These are phyloP conservation scores for Ypsolopha scabrella DNA, from an alignment of 2,888 invertebrate genomes.

Conservation along the genomic window DNA sequence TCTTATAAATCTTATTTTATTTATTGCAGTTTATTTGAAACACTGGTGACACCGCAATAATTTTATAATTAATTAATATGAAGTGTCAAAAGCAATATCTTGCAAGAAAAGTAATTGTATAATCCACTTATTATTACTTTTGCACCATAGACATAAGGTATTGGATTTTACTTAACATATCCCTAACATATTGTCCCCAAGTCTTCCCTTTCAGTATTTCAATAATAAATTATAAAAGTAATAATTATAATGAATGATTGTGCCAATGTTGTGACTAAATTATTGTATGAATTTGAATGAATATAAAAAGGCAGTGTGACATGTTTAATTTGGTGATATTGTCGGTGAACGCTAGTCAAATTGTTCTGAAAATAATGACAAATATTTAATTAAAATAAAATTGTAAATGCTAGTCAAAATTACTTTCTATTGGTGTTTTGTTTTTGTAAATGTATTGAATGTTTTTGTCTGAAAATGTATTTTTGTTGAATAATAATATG, in stretches of 20 bases:
- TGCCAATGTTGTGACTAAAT: constrained; percentile 60
- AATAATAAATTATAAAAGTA: constrained; percentile 28
- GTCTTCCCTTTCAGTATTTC: constrained; percentile 66
- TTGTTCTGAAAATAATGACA: constrained; percentile 42
- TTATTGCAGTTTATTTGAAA: neutral
- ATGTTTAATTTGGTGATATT: constrained; percentile 27
- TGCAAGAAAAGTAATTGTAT: constrained; percentile 24
- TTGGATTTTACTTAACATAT: constrained; percentile 49
- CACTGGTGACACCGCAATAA: constrained; percentile 5
- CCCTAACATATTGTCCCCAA: constrained; percentile 47
- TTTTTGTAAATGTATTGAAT: neutral
- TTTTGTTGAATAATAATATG: constrained; percentile 9
- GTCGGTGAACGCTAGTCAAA: constrained; percentile 60
- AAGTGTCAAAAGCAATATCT: constrained; percentile 18
- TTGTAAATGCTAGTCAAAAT: constrained; percentile 59
- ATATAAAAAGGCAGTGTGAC: neutral
- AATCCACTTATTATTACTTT: constrained; percentile 50
- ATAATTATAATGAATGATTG: constrained; percentile 38
- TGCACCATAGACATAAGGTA: constrained; percentile 58
- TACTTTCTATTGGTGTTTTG: constrained; percentile 34
- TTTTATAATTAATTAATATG: neutral
- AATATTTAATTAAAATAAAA: constrained; percentile 33
- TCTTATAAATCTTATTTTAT: neutral
- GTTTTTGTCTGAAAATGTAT: constrained; percentile 9
- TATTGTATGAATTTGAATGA: constrained; percentile 30